Conservation (phyloP, 2,113 vertebrate genomes). For the Bettongia penicillata region DNA sequence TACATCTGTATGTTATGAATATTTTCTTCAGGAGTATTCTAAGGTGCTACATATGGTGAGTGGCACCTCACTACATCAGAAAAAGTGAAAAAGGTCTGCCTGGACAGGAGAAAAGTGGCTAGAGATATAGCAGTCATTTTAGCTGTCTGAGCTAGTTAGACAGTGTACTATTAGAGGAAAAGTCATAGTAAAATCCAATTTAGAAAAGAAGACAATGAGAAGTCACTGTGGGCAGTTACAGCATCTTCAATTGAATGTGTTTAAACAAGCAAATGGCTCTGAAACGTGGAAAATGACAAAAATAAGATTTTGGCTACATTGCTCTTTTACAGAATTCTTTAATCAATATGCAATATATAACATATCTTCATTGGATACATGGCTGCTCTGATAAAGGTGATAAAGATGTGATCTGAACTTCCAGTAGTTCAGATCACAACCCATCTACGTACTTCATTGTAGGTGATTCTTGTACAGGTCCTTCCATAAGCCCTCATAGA, state of each 20-base stretch:
- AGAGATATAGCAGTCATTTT: background rate
- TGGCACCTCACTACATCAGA: background rate
- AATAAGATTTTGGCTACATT: background rate
- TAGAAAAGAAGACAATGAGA: background rate
- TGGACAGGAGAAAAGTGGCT: background rate
- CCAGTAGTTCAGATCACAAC: background rate
- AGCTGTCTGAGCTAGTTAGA: background rate
- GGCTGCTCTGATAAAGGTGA: background rate
- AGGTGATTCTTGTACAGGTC: background rate
- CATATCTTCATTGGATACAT: background rate
- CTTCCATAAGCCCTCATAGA: background rate
- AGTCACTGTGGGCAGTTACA: background rate
- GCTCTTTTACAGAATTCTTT: background rate
- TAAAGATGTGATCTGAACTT: background rate
- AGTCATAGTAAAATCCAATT: background rate
- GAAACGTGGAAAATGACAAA: background rate
- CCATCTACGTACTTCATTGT: background rate
- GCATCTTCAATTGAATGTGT: background rate
- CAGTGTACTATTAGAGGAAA: background rate
- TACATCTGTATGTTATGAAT: background rate
- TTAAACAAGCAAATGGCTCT: background rate
- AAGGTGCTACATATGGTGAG: background rate
- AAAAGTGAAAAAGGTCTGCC: background rate
- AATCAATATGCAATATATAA: background rate
- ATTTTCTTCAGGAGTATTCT: background rate